Base-by-base conservation (phyloP, 2,113 vertebrate genomes). In the Sylvia atricapilla region DNA sequence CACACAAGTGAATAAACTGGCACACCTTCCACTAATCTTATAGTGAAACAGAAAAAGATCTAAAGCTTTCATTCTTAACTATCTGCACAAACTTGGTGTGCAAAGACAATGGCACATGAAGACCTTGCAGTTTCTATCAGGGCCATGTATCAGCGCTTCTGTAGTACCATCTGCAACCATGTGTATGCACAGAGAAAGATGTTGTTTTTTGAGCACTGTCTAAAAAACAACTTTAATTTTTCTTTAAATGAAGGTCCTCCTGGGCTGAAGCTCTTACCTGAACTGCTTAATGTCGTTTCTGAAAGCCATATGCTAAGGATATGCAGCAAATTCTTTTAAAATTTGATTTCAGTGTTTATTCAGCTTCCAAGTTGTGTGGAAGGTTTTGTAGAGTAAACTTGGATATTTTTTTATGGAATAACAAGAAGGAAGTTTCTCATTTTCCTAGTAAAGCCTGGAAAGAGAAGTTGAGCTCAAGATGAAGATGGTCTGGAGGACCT, bases 81-180 rank as follows among this genome's bases (percentile, higher is more conserved):
- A 44, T 41, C 21, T 73, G 37, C 31, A 70, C 46, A 66, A 92
- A 53, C 16, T 37, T 47, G 27, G 11, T 69, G 44, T 89, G 62
- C 15, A 83, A 78, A 37, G 25, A 19, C 22, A 3, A 14, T 35
- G 20, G 20, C 30, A 21, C 12, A 15, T 30, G 5, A 67, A 64
- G n/a, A 46, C 14, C 13, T 64, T 73, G 37, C 19, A 41, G 13
- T n/a, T 72, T 5, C 1, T 62, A 9, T 12, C 22, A 37, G 25
- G 39, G 19, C 27, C 22, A 2, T 25, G 59, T 25, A 28, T 39
- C 19, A 60, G 60, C 15, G 30, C 12, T 44, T 62, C n/a, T 35
- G 21, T 53, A 30, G 10, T 56, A 5, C 17, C 2, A 0, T 43
- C 63, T 84, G 18, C 22, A 72, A 9, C 15, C 0, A 0, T 47